Evolutionary conservation across 2,888 invertebrate genomes (phyloP).

Genomic region (Formica aserva): DNA sequence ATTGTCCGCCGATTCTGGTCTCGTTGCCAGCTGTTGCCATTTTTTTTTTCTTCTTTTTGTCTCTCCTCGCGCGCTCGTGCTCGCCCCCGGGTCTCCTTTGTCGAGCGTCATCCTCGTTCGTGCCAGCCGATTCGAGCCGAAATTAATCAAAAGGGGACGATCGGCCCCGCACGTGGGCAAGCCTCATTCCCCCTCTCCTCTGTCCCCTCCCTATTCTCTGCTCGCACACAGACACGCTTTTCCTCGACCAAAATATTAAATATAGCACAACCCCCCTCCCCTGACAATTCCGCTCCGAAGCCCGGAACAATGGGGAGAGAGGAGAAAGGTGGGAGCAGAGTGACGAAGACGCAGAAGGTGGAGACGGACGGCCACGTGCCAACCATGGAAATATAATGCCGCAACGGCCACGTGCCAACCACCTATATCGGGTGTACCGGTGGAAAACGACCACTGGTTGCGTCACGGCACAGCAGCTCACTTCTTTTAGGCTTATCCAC

Average conservation of each 20-base stretch:
- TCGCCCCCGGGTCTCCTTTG: conserved; percentile 65
- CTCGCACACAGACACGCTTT: conserved; percentile 61
- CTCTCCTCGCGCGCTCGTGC: conserved; percentile 49
- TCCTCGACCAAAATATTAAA: conserved; percentile 81
- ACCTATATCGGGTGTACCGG: conserved; percentile 76
- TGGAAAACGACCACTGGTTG: conserved; percentile 73
- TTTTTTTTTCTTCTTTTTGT: conserved; percentile 53
- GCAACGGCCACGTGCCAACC: conserved; percentile 80
- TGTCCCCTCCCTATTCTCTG: not conserved
- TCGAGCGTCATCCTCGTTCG: conserved; percentile 66
- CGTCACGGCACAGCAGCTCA: conserved; percentile 14
- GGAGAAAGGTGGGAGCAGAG: conserved; percentile 45
- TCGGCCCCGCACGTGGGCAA: conserved; percentile 71
- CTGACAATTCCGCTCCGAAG: conserved; percentile 58
- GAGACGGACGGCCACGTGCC: conserved; percentile 78
- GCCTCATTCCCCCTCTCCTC: conserved; percentile 53
- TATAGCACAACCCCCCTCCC: conserved; percentile 73
- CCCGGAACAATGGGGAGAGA: conserved; percentile 60
- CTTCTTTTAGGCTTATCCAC: not conserved
- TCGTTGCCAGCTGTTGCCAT: conserved; percentile 74
- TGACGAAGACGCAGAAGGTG: conserved; percentile 43
- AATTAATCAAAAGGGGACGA: conserved; percentile 79
- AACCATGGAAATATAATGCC: conserved; percentile 79
- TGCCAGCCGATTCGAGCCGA: conserved; percentile 68
- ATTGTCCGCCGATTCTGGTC: conserved; percentile 73